phyloP scores from a whole-genome alignment of 2,888 invertebrate species.

The Pterobdella sp. region DNA sequence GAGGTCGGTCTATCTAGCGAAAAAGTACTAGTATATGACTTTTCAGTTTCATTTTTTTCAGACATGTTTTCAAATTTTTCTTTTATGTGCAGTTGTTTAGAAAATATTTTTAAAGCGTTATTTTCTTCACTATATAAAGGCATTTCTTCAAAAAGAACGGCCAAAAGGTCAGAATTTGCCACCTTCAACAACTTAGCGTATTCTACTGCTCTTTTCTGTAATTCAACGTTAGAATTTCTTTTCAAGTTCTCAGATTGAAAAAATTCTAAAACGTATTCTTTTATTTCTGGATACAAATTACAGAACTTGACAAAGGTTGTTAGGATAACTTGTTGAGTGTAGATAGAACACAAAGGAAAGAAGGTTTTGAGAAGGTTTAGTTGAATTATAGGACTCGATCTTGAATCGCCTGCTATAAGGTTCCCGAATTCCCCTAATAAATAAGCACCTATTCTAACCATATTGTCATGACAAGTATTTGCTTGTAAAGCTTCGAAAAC shows the following conservation, averaged over 20 bases:
- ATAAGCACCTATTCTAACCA: conserved; percentile 99
- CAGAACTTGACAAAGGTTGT: conserved; percentile 99
- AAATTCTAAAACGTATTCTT: conserved; percentile 86
- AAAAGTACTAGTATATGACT: neutral
- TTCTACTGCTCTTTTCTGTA: conserved; percentile 95
- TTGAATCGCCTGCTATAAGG: conserved; percentile 92
- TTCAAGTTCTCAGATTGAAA: conserved; percentile 71
- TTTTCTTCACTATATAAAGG: neutral
- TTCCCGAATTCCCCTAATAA: conserved; percentile 74
- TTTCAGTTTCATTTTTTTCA: neutral
- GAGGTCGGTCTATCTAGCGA: too few species aligned
- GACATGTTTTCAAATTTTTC: neutral
- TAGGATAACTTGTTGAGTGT: conserved; percentile 86
- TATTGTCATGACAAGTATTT: conserved; percentile 98
- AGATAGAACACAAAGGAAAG: conserved; percentile 92
- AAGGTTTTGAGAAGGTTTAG: conserved; percentile 97
- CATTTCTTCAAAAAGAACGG: neutral
- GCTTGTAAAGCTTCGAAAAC: conserved; percentile 97
- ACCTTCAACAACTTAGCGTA: conserved; percentile 91
- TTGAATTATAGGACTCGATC: conserved; percentile 92
- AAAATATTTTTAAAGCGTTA: neutral
- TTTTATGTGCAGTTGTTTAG: too few species aligned
- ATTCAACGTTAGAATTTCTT: conserved; percentile 91
- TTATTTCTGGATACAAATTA: conserved; percentile 96
- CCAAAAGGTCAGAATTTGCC: conserved; percentile 87